Base-by-base conservation (phyloP, 2,888 invertebrate genomes). In the Chymomyza amoena region DNA sequence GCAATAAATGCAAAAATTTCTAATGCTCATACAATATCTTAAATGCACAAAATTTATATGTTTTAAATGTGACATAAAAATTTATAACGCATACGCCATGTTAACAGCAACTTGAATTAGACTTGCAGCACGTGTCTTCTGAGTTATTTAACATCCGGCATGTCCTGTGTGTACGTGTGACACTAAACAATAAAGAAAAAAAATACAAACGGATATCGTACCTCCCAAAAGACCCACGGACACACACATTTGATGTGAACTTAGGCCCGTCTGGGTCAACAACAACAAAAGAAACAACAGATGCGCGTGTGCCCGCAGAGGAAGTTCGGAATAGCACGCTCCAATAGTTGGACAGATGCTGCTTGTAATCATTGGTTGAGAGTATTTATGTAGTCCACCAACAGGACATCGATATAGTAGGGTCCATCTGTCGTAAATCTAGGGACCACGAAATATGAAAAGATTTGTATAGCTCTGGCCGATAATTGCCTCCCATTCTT, bases 51-150 rank as follows among this genome's bases (percentile, higher is more conserved):
- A 13, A 39, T 39, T 2, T 45, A 45, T 13, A 10, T 45, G 13
- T 45, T 45, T 13, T 45, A 45, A 45, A 45, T 45, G 39, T 45
- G 39, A 45, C 39, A 45, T 45, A 45, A 45, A 45, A 45, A 45
- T 45, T 10, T 45, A 61, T 69, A 66, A 74, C 73, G 74, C 66
- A 74, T 73, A 69, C 66, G 73, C 59, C 68, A 62, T 63, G 74
- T 6, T 60, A 63, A 25, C 54, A 62, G 59, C 59, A 68, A 72
- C 45, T 28, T 39, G 73, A 36, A 50, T 28, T 61, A 25, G 18
- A 7, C 32, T 25, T 16, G 54, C 7, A 64, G 52, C 73, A 73
- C 73, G 60, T 73, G 72, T 72, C 72, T 45, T 45, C 39, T 13
- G 13, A 45, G 13, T 45, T 45, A 45, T 45, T 45, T 45, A 45